Evolutionary conservation across 2,797 vertebrate genomes (phyloP).

Genomic region (Ceyx erithaca): DNA sequence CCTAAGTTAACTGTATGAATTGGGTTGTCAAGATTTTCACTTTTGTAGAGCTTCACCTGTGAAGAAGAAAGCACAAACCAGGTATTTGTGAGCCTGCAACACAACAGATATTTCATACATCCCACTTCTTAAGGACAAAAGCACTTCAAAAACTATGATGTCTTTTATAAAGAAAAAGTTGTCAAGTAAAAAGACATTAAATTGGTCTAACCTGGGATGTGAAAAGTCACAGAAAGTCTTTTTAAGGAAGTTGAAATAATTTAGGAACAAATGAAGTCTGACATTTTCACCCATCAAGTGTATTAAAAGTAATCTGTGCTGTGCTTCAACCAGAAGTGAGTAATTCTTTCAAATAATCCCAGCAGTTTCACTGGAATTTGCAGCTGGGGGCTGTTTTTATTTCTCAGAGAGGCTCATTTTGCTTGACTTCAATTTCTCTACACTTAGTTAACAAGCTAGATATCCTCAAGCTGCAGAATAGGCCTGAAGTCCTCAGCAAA

Average conservation of each 20-base stretch:
- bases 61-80: not conserved
- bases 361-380: not conserved
- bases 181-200: not conserved
- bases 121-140: not conserved
- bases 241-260: not conserved
- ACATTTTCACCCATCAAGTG: not conserved
- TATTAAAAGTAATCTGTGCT: not conserved
- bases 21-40: slow-evolving; percentile 95
- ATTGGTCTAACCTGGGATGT: not conserved
- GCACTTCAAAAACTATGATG: not conserved
- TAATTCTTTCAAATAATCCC: not conserved
- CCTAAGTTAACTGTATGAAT: slow-evolving; percentile 94
- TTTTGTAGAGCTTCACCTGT: slow-evolving; percentile 95
- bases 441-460: not conserved
- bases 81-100: not conserved
- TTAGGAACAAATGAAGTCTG: not conserved
- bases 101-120: not conserved
- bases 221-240: not conserved
- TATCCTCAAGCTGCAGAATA: not conserved
- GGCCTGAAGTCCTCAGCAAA: not conserved
- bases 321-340: not conserved
- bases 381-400: not conserved
- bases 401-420: not conserved
- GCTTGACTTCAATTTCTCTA: not conserved
- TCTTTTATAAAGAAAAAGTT: not conserved